Evolutionary conservation across 1,140 invertebrate species (phyloP).

Genomic region (Metaphire vulgaris): DNA sequence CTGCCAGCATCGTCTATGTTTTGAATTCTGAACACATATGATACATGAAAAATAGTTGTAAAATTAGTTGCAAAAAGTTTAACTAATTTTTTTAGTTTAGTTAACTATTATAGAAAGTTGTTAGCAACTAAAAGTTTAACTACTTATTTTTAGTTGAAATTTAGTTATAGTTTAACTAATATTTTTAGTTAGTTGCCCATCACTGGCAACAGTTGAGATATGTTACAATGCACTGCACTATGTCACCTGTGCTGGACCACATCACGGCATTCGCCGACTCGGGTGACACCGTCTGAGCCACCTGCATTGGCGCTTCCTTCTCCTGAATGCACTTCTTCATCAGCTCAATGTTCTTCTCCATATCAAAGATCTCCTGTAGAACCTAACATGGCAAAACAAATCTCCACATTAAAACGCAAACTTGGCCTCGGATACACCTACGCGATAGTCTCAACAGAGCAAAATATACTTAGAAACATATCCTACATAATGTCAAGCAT

Average conservation of each 20-base stretch:
- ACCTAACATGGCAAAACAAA: too few relatives aligned
- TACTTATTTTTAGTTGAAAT: neutral
- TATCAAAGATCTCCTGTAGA: conserved; percentile 80
- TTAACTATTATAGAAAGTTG: too few relatives aligned
- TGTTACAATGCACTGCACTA: neutral
- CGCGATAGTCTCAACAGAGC: too few relatives aligned
- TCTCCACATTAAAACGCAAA: too few relatives aligned
- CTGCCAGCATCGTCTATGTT: too few relatives aligned
- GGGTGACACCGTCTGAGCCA: conserved; percentile 66
- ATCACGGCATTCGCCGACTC: neutral
- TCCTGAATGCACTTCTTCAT: conserved; percentile 52
- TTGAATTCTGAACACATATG: too few relatives aligned
- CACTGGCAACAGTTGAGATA: neutral
- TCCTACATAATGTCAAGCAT: too few relatives aligned
- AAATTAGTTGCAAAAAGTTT: neutral
- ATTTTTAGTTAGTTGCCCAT: neutral
- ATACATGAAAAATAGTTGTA: neutral
- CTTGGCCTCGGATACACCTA: too few relatives aligned
- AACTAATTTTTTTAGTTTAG: neutral
- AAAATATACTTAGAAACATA: too few relatives aligned
- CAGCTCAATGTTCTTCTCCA: conserved; percentile 56
- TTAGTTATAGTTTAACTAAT: neutral
- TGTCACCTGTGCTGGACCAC: neutral
- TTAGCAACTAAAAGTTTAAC: neutral
- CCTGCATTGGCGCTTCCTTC: conserved; percentile 56